phyloP scores from a whole-genome alignment of 1,140 invertebrate genomes.

The Drosophila asahinai region DNA sequence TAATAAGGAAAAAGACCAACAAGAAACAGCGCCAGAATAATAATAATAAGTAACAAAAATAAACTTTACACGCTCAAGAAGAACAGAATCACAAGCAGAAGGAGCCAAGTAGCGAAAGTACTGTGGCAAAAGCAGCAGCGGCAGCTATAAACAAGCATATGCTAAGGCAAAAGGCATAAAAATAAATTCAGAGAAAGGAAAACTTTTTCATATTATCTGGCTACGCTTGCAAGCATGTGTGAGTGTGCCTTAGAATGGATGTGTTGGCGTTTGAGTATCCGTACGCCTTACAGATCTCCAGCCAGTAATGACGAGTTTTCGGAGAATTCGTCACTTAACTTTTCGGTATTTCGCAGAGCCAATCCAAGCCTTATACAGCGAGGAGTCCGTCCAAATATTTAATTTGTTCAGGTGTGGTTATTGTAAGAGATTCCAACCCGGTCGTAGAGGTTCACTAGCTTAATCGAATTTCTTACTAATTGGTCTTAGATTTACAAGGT shows the following conservation, averaged over 20 bases:
- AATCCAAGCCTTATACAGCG: neutral
- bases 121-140: constrained; percentile 20
- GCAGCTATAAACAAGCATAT: constrained; percentile 75
- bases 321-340: constrained; percentile 16
- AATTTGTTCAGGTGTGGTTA: no score
- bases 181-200: constrained; percentile 61
- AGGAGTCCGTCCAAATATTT: no score
- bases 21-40: constrained; percentile 59
- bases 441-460: no score
- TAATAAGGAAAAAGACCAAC: constrained; percentile 38
- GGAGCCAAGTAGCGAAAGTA: neutral
- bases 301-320: constrained; percentile 20
- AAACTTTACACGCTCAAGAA: constrained; percentile 72
- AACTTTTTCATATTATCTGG: constrained; percentile 75
- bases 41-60: constrained; percentile 82
- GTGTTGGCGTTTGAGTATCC: constrained; percentile 23
- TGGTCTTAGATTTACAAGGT: neutral
- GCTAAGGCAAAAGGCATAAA: constrained; percentile 75
- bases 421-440: no score
- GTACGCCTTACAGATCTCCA: constrained; percentile 1
- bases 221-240: constrained; percentile 21
- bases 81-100: constrained; percentile 20
- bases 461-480: no score
- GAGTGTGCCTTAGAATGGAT: constrained; percentile 26
- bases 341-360: neutral